Conservation (phyloP, 2,113 vertebrate species). For the Sinocyclocheilus maitianheensis region DNA sequence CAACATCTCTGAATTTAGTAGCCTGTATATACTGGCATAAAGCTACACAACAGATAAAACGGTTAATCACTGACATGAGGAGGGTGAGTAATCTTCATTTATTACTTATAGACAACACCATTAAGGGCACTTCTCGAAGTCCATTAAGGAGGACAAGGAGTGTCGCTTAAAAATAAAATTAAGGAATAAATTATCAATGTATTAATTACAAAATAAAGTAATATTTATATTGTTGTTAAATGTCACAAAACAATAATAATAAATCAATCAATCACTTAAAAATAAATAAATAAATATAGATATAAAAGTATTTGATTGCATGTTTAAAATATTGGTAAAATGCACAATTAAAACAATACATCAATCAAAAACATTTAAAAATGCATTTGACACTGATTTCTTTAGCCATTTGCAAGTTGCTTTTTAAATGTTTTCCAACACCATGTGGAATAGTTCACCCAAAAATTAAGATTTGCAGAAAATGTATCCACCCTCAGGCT, state of each 20-base stretch:
- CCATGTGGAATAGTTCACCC: too few relatives aligned
- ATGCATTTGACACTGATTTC: too few relatives aligned
- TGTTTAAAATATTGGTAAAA: background rate
- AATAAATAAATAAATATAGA: background rate
- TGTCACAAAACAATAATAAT: background rate
- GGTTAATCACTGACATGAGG: slow-evolving; percentile 39
- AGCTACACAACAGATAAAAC: slow-evolving; percentile 82
- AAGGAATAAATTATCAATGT: background rate
- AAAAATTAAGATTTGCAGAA: too few relatives aligned
- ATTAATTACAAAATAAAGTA: background rate
- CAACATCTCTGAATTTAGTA: slow-evolving; percentile 97
- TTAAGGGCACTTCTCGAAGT: too few relatives aligned
- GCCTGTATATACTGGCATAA: slow-evolving; percentile 99
- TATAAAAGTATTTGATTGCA: background rate
- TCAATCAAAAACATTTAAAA: background rate
- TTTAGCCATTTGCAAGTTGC: too few relatives aligned
- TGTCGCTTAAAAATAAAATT: background rate
- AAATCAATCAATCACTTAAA: background rate
- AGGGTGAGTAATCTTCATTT: background rate
- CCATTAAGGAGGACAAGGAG: background rate
- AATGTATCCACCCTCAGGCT: too few relatives aligned
- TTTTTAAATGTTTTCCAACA: too few relatives aligned
- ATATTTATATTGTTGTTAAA: background rate
- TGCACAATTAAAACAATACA: background rate
- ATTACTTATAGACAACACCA: background rate